Evolutionary conservation across 2,797 vertebrate species (phyloP), one percentile per base, ranked within the genome.

Genomic region (Podargus strigoides): DNA sequence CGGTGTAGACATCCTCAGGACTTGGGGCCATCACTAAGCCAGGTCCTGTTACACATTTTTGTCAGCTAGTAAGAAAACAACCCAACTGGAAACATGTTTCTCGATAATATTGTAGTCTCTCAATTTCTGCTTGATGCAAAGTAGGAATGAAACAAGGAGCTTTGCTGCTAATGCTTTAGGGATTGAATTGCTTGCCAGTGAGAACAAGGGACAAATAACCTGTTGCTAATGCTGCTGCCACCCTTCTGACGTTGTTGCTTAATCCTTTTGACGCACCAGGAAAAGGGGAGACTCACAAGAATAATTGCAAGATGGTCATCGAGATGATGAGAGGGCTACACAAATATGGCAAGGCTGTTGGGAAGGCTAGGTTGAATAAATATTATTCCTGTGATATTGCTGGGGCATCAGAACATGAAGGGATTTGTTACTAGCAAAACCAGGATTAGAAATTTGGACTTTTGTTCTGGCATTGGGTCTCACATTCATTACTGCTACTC

Each of bases 191-290:
- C 88, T 80, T 96, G 83, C 88, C 93, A 96, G 9, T 72, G 72
- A 83, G 94, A 91, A 85, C 64, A 89, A 89, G 84, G 84, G 90
- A 87, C 94, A 96, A 95, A 87, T 92, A 94, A 85, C 85, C 87
- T 86, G n/a, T 88, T 90, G 75, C 68, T 95, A 93, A 94, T 78
- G 75, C 91, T 90, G 72, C 86, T 90, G 92, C 87, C 74, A 63
- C 85, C 77, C 77, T 82, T 90, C 77, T 96, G 95, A 97, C 84
- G 89, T 92, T 69, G 70, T 94, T 94, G 42, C 49, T 93, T 97
- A 96, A 96, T 95, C 90, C 85, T 85, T 91, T 85, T 95, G 94
- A 94, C 87, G 91, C 94, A 96, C 74, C 80, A 83, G 90, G 90
- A 85, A 94, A 60, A 86, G 69, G 50, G 60, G 34, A 90, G 63